phyloP scores from a whole-genome alignment of 2,797 vertebrate genomes.

The Poecilia wingei region DNA sequence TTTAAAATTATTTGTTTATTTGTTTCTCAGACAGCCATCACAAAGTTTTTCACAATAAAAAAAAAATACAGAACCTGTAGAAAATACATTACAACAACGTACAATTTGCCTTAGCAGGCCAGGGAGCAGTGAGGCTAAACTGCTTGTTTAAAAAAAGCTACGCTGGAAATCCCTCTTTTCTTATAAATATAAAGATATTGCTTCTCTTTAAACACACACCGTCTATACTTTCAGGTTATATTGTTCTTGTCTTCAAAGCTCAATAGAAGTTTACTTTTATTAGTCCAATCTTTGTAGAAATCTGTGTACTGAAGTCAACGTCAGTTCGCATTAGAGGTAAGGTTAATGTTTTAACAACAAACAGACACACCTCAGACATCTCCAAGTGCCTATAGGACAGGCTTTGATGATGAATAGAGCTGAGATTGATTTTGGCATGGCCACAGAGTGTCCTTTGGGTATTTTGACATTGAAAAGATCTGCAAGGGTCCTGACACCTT shows the following conservation, averaged over 20 bases:
- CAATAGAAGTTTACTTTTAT: neutral
- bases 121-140: too few relatives aligned
- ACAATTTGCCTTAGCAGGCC: too few relatives aligned
- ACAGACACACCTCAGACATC: constrained; percentile 34
- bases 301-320: neutral
- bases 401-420: constrained; percentile 73
- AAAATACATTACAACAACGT: too few relatives aligned
- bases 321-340: constrained; percentile 8
- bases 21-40: too few relatives aligned
- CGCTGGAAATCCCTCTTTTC: neutral
- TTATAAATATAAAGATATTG: neutral
- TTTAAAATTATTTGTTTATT: too few relatives aligned
- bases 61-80: too few relatives aligned
- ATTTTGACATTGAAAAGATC: constrained; percentile 62
- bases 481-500: constrained; percentile 59
- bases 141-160: neutral
- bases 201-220: neutral
- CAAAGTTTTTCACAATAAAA: too few relatives aligned
- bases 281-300: neutral
- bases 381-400: constrained; percentile 59
- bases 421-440: constrained; percentile 76
- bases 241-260: neutral
- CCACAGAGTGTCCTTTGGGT: constrained; percentile 56
- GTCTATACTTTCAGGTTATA: neutral
- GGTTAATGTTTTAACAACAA: constrained; percentile 27